Percentiles rank a stretch among this genome's conserved stretches.
Evolutionary conservation across 2,797 vertebrate genomes (phyloP).

Genomic region (Pteropus rufus): DNA sequence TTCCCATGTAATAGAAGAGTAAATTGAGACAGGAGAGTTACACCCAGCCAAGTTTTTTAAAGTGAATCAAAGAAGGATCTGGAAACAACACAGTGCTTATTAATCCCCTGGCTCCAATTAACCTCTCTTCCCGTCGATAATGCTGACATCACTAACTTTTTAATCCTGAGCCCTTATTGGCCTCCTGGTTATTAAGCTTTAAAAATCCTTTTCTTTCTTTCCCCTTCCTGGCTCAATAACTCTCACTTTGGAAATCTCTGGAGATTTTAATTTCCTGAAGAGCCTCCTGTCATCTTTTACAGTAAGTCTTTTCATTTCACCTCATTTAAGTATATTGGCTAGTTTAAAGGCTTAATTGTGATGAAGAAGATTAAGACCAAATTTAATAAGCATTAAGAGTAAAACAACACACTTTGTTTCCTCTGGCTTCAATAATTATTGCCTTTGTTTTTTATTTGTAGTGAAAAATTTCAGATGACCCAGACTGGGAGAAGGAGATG

Average conservation of each 20-base stretch:
- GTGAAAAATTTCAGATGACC: conserved; percentile 49
- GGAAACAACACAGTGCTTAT: conserved; percentile 31
- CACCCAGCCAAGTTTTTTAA: neutral
- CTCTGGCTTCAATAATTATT: conserved; percentile 59
- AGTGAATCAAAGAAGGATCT: neutral
- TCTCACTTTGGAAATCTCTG: conserved; percentile 68
- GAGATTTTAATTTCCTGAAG: conserved; percentile 75
- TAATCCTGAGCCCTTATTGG: conserved; percentile 59
- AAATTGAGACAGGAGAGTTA: conserved; percentile 7
- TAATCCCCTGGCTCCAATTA: conserved; percentile 38
- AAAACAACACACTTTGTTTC: conserved; percentile 68
- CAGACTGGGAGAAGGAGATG: neutral
- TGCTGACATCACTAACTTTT: conserved; percentile 60
- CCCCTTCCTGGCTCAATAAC: conserved; percentile 63
- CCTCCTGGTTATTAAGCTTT: conserved; percentile 66
- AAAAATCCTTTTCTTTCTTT: conserved; percentile 66
- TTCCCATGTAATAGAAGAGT: conserved; percentile 9
- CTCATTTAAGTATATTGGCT: conserved; percentile 70
- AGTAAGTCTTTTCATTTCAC: conserved; percentile 75
- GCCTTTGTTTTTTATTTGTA: conserved; percentile 45
- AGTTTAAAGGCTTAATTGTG: conserved; percentile 73
- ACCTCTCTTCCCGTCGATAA: neutral
- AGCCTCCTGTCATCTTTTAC: conserved; percentile 74
- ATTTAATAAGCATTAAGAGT: conserved; percentile 72
- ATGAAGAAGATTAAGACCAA: conserved; percentile 72